Conservation (phyloP, 2,113 vertebrate genomes). For the Setophaga petechia region DNA sequence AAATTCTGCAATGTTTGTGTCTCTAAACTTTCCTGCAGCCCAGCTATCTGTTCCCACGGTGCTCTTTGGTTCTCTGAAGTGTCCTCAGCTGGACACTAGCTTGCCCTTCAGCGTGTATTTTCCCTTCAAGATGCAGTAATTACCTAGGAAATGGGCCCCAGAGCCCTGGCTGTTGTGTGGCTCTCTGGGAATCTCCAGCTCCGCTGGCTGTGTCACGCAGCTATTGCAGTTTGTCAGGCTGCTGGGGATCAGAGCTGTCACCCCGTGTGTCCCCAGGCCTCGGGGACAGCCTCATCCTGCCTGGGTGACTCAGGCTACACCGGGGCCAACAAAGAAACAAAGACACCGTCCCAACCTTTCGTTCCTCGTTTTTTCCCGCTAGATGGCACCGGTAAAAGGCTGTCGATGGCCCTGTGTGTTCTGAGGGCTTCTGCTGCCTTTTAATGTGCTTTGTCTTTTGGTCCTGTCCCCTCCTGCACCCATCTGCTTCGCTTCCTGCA, state of each 20-base stretch:
- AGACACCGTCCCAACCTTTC: not conserved
- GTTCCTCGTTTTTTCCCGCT: not conserved
- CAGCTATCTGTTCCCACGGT: not conserved
- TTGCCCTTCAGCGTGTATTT: not conserved
- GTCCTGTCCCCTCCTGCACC: not conserved
- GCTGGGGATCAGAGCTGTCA: not conserved
- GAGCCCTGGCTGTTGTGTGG: accelerated
- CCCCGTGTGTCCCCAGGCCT: not conserved
- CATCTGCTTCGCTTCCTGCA: not conserved
- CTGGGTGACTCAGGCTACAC: too few relatives aligned
- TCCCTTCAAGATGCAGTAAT: not conserved
- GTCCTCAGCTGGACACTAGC: not conserved
- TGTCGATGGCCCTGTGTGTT: not conserved
- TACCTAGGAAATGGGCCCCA: not conserved
- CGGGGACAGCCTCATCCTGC: not conserved
- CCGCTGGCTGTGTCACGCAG: accelerated
- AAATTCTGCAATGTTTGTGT: not conserved
- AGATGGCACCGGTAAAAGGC: not conserved
- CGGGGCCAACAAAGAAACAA: accelerated
- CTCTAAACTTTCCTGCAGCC: not conserved
- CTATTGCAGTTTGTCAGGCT: not conserved
- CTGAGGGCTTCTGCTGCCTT: not conserved
- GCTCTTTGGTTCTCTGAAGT: not conserved
- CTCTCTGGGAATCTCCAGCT: not conserved
- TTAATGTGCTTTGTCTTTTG: not conserved